Evolutionary conservation across 2,888 invertebrate genomes (phyloP).

Genomic region (Synergus laeviventris): DNA sequence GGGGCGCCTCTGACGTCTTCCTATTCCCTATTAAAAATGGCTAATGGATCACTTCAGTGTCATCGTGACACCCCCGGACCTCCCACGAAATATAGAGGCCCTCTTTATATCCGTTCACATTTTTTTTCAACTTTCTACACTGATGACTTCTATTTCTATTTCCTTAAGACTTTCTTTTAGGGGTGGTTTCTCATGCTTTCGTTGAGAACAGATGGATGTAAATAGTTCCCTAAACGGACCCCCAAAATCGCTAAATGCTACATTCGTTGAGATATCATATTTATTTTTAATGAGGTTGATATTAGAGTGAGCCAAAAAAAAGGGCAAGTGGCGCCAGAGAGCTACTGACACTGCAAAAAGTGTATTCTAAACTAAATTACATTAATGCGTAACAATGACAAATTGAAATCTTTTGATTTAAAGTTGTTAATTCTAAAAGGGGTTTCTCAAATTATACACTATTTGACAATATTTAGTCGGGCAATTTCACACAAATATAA

Average conservation of each 20-base stretch:
- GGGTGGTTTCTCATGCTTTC: constrained; percentile 7
- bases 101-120: constrained; percentile 42
- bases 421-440: no score
- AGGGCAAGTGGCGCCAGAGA: no score
- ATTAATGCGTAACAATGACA: no score
- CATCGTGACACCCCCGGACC: constrained; percentile 42
- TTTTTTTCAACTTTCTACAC: constrained; percentile 14
- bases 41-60: constrained; percentile 45
- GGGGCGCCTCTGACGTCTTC: constrained; percentile 22
- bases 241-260: not conserved
- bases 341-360: no score
- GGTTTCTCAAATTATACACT: no score
- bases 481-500: not conserved
- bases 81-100: constrained; percentile 44
- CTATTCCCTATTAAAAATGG: constrained; percentile 44
- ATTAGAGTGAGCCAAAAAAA: not conserved
- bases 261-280: not conserved
- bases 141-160: constrained; percentile 39
- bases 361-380: no score
- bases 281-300: not conserved
- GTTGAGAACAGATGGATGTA: constrained; percentile 12
- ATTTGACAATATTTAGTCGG: no score
- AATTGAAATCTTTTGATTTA: no score
- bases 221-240: not conserved
- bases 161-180: constrained; percentile 10